Evolutionary conservation across 2,797 vertebrate genomes (phyloP).

Genomic region (Knipowitschia caucasica): DNA sequence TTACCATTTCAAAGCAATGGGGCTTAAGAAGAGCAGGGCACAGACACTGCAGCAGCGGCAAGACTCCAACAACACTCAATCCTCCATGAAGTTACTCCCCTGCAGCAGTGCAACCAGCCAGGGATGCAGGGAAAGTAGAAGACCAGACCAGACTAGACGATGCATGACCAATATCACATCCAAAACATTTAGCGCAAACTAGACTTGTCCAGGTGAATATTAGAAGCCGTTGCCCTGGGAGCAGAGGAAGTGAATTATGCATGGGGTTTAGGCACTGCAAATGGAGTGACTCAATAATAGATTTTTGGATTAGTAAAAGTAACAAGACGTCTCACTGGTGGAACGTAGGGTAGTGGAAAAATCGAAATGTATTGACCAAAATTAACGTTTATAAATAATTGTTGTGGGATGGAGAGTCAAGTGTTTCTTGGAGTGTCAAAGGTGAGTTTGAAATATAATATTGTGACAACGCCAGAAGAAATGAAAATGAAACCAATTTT

Average conservation of each 20-base stretch:
- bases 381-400: no score
- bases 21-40: conserved; percentile 33
- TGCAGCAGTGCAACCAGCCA: conserved; percentile 28
- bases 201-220: not conserved
- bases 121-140: conserved; percentile 11
- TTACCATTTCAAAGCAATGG: conserved; percentile 62
- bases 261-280: conserved; percentile 45
- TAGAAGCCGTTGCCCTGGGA: conserved; percentile 25
- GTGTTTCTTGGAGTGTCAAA: no score
- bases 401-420: no score
- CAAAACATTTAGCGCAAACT: conserved; percentile 9
- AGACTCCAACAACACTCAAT: conserved; percentile 22
- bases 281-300: conserved; percentile 29
- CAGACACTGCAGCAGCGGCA: conserved; percentile 44
- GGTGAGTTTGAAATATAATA: no score
- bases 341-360: no score
- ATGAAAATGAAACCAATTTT: not conserved
- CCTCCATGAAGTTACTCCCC: conserved; percentile 24
- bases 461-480: not conserved
- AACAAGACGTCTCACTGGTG: conserved; percentile 3
- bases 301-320: conserved; percentile 18
- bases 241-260: conserved; percentile 50
- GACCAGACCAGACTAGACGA: conserved; percentile 9
- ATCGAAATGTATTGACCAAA: no score
- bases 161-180: conserved; percentile 17